Evolutionary conservation across 2,888 invertebrate species (phyloP), one percentile per base, ranked within the genome.

Genomic region (Ferdinandea cuprea): DNA sequence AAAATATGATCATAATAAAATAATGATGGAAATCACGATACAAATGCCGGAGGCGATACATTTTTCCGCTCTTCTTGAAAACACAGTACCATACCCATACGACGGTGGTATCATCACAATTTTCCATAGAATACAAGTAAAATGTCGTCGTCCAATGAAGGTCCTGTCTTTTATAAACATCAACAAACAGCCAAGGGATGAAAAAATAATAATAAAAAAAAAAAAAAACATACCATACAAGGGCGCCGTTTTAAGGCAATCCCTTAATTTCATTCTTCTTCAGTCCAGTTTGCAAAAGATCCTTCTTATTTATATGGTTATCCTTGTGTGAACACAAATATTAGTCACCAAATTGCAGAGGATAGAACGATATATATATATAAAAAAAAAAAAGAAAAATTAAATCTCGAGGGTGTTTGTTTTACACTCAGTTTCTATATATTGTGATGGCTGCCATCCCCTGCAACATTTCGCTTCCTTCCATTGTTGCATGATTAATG

Each of bases 281-380:
- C 37, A 25, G 21, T 21, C 28, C 59, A 54, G 19, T 50, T 56
- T 46, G 46, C 44, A 35, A 30, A 13, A 56, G 50, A 56, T 50
- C 58, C 68, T 28, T 50, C 46, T 21, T 28, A 30, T n/a, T 11
- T 19, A 32, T 25, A 46, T 65, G 52, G 72, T 73, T 83, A 78
- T 78, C 72, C 77, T 83, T 83, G 83, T 83, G 83, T 78, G 83
- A 83, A 83, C 83, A 83, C 83, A 78, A 83, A 83, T 83, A 83
- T 83, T 73, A 83, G 78, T 83, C 83, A 68, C 58, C 61, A 73
- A 78, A 83, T 83, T 78, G 48, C 48, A 68, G 32, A 58, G 35
- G 50, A 54, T 40, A 63, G 46, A 44, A 37, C n/a, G n/a, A n/a
- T n/a, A n/a, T n/a, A n/a, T n/a, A n/a, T n/a, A n/a, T n/a, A n/a